A percentile compares a stretch with the other conserved stretches of the same genome.
These are phyloP conservation scores for Microcebus ravelobensis DNA, from an alignment of 2,113 vertebrate genomes.

Conservation along the genomic window DNA sequence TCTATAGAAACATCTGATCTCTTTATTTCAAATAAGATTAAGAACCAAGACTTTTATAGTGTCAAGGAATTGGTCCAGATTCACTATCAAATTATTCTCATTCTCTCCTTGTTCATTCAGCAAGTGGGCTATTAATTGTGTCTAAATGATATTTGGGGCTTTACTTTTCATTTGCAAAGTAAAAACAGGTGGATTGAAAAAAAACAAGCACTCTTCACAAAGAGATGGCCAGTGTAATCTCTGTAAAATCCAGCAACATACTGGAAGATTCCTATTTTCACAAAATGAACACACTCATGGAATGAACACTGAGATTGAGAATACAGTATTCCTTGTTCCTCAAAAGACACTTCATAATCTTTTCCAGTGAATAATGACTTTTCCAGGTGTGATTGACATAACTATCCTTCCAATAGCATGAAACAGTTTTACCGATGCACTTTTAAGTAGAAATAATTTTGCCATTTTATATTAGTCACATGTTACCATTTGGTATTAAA, in stretches of 20 bases:
- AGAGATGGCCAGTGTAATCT: background rate
- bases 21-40: background rate
- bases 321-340: background rate
- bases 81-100: background rate
- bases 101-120: background rate
- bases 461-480: background rate
- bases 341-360: background rate
- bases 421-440: background rate
- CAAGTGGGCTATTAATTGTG: background rate
- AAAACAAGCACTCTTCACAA: background rate
- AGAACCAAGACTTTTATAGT: background rate
- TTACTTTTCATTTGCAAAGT: slow-evolving; percentile 20
- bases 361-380: background rate
- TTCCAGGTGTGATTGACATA: background rate
- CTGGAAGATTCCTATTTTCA: background rate
- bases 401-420: background rate
- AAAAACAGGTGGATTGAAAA: background rate
- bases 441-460: background rate
- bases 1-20: background rate
- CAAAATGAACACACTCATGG: background rate
- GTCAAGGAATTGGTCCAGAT: background rate
- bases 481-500: background rate
- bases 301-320: background rate
- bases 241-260: background rate
- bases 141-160: background rate